Base-by-base conservation (phyloP, 1,140 invertebrate species). In the Atta texana region DNA sequence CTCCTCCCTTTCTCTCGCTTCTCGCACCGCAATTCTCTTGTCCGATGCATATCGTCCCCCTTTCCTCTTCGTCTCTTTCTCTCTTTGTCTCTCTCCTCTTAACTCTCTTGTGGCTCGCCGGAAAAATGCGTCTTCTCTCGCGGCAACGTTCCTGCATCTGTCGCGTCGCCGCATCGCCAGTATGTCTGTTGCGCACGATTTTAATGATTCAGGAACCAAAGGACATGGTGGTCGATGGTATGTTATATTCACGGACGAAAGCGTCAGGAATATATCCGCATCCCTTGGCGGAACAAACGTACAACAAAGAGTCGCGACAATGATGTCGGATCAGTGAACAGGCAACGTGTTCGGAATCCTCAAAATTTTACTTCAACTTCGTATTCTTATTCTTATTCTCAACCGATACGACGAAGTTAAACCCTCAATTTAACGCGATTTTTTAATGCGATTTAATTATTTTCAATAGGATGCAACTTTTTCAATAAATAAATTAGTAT, bases 21-120 rank as follows among this genome's bases (percentile, higher is more conserved):
- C 77, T 77, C 71, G 75, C 53, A 7, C 57, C 77, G 44, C 71
- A 44, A 16, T 51, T 72, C 34, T 84, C 53, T 81, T 61, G 85
- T 89, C 69, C 74, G 28, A 44, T 63, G 66, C 78, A 51, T 69
- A 49, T 66, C 75, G 72, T 39, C 59, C 87, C 85, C 85, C 61
- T 66, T 88, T 66, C n/a, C 10, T 28, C 8, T 69, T 74, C 53
- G 39, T 66, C n/a, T 53, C 68, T 49, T 84, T 69, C 55, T 84
- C 63, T 87, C 39, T 72, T 74, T 82, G 28, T 68, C 51, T 61
- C 64, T 68, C 18, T n/a, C n/a, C 66, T 69, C 66, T 28, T 34
- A 0, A 31, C 63, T 85, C 71, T 87, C 78, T 87, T 88, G 72
- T 59, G 66, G 44, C 82, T 86, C 68, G 66, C 44, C 39, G 75